A percentile compares a stretch with the other conserved stretches of the same genome.
phyloP scores from a whole-genome alignment of 2,797 vertebrate species.

The Myiotriccus ornatus region DNA sequence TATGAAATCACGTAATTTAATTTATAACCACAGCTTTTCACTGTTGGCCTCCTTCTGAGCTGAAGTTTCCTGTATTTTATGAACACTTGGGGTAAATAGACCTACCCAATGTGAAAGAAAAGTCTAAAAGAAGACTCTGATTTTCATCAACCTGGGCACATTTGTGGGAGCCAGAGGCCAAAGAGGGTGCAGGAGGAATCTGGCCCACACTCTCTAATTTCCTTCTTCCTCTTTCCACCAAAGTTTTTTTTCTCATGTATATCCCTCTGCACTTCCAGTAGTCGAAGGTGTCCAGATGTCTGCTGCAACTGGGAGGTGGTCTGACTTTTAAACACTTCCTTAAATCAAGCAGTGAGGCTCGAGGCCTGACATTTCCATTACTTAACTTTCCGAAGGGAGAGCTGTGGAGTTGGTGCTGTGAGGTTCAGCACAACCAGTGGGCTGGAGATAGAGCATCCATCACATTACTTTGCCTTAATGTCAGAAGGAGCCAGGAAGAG shows the following conservation, averaged over 20 bases:
- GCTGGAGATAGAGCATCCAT: neutral
- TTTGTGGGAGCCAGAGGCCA: neutral
- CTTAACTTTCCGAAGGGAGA: neutral
- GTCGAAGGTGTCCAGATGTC: neutral
- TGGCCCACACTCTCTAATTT: neutral
- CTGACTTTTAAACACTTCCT: neutral
- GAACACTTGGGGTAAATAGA: neutral
- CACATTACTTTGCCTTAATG: neutral
- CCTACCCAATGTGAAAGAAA: neutral
- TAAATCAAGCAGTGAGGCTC: neutral
- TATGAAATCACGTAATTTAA: conserved; percentile 18
- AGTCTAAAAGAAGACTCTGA: neutral
- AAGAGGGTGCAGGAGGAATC: neutral
- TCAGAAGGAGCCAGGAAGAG: neutral
- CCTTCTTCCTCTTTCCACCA: neutral
- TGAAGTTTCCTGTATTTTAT: neutral
- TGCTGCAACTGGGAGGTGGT: neutral
- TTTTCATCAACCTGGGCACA: neutral
- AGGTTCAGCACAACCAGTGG: neutral
- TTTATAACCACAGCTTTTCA: conserved; percentile 23
- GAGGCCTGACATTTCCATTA: conserved; percentile 18
- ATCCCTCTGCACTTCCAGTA: neutral
- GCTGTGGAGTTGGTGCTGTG: neutral
- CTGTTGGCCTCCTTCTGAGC: neutral
- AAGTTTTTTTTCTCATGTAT: neutral